These are phyloP conservation scores for Petrocephalus zakoni DNA, from an alignment of 2,113 vertebrate genomes.

Conservation along the genomic window DNA sequence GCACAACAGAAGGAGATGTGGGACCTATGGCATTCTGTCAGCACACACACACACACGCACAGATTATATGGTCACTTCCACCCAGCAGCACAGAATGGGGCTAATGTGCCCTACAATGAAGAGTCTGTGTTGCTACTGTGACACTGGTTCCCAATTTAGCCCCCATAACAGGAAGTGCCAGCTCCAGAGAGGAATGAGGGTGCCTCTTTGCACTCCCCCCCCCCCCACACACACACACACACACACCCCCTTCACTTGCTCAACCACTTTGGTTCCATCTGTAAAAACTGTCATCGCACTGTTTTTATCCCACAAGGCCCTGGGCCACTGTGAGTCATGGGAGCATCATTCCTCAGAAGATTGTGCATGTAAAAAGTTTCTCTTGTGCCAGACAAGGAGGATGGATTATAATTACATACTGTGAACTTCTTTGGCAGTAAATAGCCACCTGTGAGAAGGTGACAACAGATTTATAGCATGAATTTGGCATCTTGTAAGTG, in stretches of 20 bases:
- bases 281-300: background rate
- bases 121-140: background rate
- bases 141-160: background rate
- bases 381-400: background rate
- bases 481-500: background rate
- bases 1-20: background rate
- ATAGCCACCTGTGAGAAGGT: background rate
- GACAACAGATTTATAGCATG: background rate
- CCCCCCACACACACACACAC: too few species aligned
- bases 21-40: background rate
- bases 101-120: background rate
- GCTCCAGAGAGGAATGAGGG: background rate
- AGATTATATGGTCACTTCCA: background rate
- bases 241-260: background rate
- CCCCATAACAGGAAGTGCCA: background rate
- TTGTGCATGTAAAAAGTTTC: background rate
- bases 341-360: background rate
- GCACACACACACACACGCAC: background rate
- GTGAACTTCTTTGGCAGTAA: background rate
- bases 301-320: background rate
- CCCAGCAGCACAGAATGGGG: background rate
- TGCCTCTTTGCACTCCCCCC: background rate
- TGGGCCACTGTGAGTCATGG: background rate
- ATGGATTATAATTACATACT: constrained; percentile 11
- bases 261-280: background rate